Percentiles rank a stretch among this genome's conserved stretches.
Evolutionary conservation across 2,113 vertebrate species (phyloP).

Genomic region (Calidris pugnax): DNA sequence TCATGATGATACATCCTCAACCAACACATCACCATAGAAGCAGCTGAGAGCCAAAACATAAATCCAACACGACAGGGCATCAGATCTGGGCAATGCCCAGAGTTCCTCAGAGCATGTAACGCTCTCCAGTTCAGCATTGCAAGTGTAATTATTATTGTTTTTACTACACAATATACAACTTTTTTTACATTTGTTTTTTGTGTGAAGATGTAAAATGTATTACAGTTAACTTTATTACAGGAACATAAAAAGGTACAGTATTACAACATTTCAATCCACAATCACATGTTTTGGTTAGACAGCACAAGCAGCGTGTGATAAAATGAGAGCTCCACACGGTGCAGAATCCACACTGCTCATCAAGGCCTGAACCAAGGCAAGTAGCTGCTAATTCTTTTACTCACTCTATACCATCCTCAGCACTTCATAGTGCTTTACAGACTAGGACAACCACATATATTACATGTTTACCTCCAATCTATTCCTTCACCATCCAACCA

Average conservation of each 20-base stretch:
- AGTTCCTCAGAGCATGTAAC: neutral
- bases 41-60: neutral
- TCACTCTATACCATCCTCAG: neutral
- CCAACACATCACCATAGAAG: neutral
- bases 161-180: neutral
- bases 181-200: neutral
- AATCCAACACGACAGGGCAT: neutral
- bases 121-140: neutral
- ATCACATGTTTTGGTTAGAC: neutral
- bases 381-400: neutral
- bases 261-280: conserved; percentile 32
- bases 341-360: neutral
- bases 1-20: neutral
- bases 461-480: neutral
- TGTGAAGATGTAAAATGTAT: conserved; percentile 5
- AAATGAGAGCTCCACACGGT: neutral
- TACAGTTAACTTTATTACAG: conserved; percentile 43
- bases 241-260: conserved; percentile 5
- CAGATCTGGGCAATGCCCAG: neutral
- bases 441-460: neutral
- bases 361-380: neutral
- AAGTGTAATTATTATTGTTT: neutral
- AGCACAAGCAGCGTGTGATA: neutral
- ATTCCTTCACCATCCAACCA: neutral
- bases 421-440: conserved; percentile 46